These are phyloP conservation scores for Calyptomena viridis DNA, from an alignment of 2,113 vertebrate species.

Conservation along the genomic window DNA sequence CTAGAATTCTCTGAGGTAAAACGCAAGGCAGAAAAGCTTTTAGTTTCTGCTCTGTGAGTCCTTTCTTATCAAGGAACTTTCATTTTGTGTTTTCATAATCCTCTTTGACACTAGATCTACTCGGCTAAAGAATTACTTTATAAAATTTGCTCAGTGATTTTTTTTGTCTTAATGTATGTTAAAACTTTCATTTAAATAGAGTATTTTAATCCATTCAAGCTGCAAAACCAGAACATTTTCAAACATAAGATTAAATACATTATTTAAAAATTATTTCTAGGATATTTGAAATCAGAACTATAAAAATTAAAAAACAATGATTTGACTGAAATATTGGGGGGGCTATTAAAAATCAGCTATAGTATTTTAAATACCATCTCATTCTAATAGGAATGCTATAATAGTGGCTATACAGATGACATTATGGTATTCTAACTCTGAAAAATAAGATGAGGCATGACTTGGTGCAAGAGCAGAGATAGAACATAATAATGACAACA, in stretches of 20 bases:
- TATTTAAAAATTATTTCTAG: background rate
- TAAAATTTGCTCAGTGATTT: background rate
- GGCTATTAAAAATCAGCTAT: background rate
- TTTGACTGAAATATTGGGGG: background rate
- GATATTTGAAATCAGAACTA: background rate
- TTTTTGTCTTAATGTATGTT: background rate
- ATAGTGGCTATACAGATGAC: background rate
- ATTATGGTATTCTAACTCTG: background rate
- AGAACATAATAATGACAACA: background rate
- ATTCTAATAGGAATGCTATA: background rate
- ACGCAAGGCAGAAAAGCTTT: background rate
- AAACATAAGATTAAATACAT: background rate
- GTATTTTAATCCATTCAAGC: background rate
- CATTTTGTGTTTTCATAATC: background rate
- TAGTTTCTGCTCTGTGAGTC: background rate
- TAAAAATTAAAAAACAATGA: background rate
- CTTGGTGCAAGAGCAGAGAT: background rate
- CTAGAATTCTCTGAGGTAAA: background rate
- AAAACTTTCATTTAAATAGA: background rate
- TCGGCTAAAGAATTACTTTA: background rate
- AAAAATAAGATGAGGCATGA: background rate
- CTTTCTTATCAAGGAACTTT: background rate
- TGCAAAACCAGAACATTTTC: background rate
- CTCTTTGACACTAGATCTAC: background rate
- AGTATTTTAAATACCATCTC: background rate